Evolutionary conservation across 2,113 vertebrate species (phyloP), one percentile per base, ranked within the genome.

Genomic region (Taxidea taxus): DNA sequence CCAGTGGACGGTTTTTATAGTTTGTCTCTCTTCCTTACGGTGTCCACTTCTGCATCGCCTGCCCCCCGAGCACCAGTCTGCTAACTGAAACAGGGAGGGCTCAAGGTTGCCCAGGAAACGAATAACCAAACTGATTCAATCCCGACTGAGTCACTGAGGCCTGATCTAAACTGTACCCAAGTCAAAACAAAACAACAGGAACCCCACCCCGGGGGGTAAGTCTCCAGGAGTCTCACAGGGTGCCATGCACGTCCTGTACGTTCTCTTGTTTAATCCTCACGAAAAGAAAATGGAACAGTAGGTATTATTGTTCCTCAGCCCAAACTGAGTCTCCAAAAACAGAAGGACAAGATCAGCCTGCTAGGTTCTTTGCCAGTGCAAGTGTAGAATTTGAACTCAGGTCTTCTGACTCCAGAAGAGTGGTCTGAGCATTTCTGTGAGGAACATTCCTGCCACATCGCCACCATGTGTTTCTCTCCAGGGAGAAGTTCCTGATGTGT

Each of bases 71-170:
- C 7, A 6, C n/a, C 56, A 8, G 29, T 66, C 68, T 92, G 49
- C 23, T 95, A 7, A 77, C 6, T 54, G 56, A 94, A 85, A 93
- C 47, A 94, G 25, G 66, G 34, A 95, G 39, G 87, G 31, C 42
- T 58, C n/a, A 77, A 93, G 90, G 87, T 97, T 96, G 72, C 82
- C 92, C 86, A 64, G 95, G 94, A 97, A 95, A 96, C 77, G 84
- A 87, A 86, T 82, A 96, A 88, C 96, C 92, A 97, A 85, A 96
- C 70, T 54, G 7, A 78, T 54, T 83, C 42, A 56, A 70, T 97
- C 94, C 82, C 3, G 3, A 2, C 89, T 91, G 95, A 97, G 94
- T 94, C 96, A 97, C 14, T 27, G 83, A 74, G 87, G 27, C 88
- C 75, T 37, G 34, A 75, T 68, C 21, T 62, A 27, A 60, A 60